These are phyloP conservation scores for Orthosia gothica DNA, from an alignment of 2,888 invertebrate species.

Conservation along the genomic window DNA sequence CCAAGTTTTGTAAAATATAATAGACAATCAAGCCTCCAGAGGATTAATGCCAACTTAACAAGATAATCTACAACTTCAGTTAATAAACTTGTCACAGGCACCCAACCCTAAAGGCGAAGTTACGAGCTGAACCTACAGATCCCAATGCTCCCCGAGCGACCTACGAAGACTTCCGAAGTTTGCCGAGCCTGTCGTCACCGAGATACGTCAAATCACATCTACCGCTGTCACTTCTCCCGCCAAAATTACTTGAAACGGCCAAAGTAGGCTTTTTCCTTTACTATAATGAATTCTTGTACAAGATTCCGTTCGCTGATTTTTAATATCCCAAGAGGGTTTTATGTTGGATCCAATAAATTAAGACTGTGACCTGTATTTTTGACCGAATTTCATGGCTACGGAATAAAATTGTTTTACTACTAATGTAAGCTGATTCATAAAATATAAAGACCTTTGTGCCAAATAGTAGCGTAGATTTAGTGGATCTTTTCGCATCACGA, in stretches of 20 bases:
- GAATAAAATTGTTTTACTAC: slow-evolving; percentile 9
- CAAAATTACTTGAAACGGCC: slow-evolving; percentile 88
- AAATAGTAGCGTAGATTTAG: neutral
- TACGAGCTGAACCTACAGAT: slow-evolving; percentile 50
- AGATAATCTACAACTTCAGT: slow-evolving; percentile 21
- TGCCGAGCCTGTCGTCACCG: slow-evolving; percentile 81
- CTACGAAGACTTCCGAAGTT: slow-evolving; percentile 73
- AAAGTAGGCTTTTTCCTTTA: slow-evolving; percentile 90
- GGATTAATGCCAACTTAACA: slow-evolving; percentile 13
- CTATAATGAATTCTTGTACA: slow-evolving; percentile 21
- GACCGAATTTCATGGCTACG: slow-evolving; percentile 9
- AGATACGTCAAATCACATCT: slow-evolving; percentile 94
- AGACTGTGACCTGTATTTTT: slow-evolving; percentile 35
- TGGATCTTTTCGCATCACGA: neutral
- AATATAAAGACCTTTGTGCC: neutral
- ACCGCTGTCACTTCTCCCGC: slow-evolving; percentile 94
- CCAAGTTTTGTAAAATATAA: neutral
- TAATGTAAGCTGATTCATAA: neutral
- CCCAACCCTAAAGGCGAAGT: slow-evolving; percentile 71
- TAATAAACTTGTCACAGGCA: slow-evolving; percentile 64
- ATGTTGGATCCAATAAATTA: slow-evolving; percentile 30
- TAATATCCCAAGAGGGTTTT: slow-evolving; percentile 45
- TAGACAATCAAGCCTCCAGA: neutral
- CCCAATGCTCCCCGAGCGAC: slow-evolving; percentile 64
- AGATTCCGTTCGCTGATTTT: slow-evolving; percentile 16